Percentiles rank a stretch among this genome's conserved stretches.
phyloP scores from a whole-genome alignment of 2,888 invertebrate species.

The Metacarcinus magister region DNA sequence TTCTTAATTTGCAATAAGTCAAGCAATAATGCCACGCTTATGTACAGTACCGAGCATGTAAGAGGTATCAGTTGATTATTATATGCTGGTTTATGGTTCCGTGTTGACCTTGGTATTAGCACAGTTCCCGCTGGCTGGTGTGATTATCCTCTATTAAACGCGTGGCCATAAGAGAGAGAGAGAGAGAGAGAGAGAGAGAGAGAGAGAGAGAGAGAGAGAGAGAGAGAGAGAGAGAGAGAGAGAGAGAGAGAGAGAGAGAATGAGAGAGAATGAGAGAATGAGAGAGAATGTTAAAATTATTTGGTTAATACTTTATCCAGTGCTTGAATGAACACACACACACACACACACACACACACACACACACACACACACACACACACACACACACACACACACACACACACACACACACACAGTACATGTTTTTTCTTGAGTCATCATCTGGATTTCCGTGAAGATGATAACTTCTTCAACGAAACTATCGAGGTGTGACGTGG shows the following conservation, averaged over 20 bases:
- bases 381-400: constrained; percentile 26
- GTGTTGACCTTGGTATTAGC: constrained; percentile 46
- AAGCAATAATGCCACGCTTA: constrained; percentile 53
- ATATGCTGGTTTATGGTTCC: constrained; percentile 47
- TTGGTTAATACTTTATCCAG: background rate
- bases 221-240: constrained; percentile 19
- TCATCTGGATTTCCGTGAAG: background rate
- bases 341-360: constrained; percentile 14
- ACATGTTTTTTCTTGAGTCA: too few species aligned
- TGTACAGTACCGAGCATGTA: constrained; percentile 43
- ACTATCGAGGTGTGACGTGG: background rate
- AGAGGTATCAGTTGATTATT: constrained; percentile 58
- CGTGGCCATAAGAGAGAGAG: background rate
- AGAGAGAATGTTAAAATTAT: background rate
- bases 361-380: background rate
- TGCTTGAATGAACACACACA: background rate
- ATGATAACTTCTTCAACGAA: background rate
- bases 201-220: constrained; percentile 20
- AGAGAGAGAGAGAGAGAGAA: background rate
- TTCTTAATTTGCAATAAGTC: constrained; percentile 59
- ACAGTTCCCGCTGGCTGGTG: constrained; percentile 51
- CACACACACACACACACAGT: background rate
- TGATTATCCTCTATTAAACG: constrained; percentile 54
- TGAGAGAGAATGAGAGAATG: background rate
- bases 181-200: background rate